Base-by-base conservation (phyloP, 2,113 vertebrate genomes). In the Gasterosteus nipponicus region DNA sequence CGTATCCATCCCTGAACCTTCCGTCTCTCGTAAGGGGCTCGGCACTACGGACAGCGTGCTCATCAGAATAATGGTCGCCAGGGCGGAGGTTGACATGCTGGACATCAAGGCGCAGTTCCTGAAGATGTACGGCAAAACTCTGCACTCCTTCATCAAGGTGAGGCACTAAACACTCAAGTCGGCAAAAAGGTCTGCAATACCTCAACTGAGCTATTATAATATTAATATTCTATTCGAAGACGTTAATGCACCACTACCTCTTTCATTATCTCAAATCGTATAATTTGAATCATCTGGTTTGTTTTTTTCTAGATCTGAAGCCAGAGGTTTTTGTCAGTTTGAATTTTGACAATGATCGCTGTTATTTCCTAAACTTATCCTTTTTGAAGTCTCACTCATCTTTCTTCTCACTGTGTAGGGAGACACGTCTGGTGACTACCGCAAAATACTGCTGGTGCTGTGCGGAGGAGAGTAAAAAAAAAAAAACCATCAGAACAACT, bases 91-190 rank as follows among this genome's bases (percentile, higher is more conserved):
- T 0, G 98, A 99, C 85, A 97, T 99, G 98, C 57, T 97, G 77
- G 93, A 98, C 80, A 99, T 99, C 78, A 94, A 97, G 57, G 92
- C 86, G 0, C 91, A 96, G 79, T 99, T 99, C 91, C 94, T 94
- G 85, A 94, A 94, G 87, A 91, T 93, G 86, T 99, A 99, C 0
- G 95, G 96, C 31, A 98, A 99, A 86, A 96, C 96, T 0, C 95
- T 99, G 1, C 57, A 96, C 91, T 99, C 98, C 72, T 99, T 99
- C 92, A 99, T 99, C 60, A 97, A 99, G 96, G 98, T 99, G 57
- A 91, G 92, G 2, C 46, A 0, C 19, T 2, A 1, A 64, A 77
- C 35, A 12, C 56, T 46, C 18, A 0, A 10, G 5, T 71, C 77
- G 46, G 67, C 47, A 64, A 57, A 79, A 53, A 63, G 10, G n/a